Conservation (phyloP, 2,113 vertebrate genomes). For the Gallinago paraguaiae region DNA sequence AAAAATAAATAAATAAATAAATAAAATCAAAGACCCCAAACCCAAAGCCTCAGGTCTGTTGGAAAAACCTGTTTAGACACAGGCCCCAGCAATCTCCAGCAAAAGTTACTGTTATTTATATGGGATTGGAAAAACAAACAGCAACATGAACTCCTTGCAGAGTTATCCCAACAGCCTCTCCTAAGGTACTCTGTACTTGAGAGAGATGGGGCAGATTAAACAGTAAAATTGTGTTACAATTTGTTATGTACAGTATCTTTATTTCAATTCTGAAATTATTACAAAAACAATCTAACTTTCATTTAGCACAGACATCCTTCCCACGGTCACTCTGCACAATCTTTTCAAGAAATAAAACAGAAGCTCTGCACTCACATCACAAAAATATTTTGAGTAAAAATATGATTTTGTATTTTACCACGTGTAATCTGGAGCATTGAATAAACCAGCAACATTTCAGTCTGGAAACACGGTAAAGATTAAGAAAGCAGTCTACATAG, state of each 20-base stretch:
- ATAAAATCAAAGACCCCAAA: neutral
- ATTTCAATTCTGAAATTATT: conserved; percentile 12
- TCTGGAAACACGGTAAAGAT: neutral
- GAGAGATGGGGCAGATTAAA: neutral
- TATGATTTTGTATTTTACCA: neutral
- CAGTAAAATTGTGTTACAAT: neutral
- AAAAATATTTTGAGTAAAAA: conserved; percentile 46
- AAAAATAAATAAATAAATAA: neutral
- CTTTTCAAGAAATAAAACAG: conserved; percentile 11
- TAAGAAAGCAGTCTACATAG: neutral
- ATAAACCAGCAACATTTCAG: neutral
- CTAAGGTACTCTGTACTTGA: neutral
- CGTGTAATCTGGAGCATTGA: neutral
- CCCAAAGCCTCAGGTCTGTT: neutral
- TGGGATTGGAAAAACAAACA: neutral
- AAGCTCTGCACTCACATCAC: neutral
- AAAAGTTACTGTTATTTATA: neutral
- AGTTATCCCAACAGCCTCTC: neutral
- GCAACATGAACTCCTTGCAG: neutral
- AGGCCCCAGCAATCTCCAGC: neutral
- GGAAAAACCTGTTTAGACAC: neutral
- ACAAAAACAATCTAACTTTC: neutral
- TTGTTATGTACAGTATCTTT: neutral
- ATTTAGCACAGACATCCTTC: neutral
- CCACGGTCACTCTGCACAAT: neutral